These are phyloP conservation scores for Danionella dracula DNA, from an alignment of 2,797 vertebrate genomes.

Conservation along the genomic window DNA sequence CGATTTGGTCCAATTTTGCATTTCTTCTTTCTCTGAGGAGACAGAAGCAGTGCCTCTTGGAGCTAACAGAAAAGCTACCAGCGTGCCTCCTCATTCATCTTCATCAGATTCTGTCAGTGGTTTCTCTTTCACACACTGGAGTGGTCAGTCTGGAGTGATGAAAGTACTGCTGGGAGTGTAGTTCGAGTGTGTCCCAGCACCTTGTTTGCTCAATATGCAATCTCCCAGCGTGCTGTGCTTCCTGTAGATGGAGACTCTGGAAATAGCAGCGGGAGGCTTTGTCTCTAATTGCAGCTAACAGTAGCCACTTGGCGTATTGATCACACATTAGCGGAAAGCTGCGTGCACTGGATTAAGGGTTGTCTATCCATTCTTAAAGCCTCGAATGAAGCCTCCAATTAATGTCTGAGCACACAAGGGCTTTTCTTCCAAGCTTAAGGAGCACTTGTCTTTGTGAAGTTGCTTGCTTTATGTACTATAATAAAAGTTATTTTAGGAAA, in stretches of 20 bases:
- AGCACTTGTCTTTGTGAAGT: slow-evolving; percentile 9
- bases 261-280: slow-evolving; percentile 59
- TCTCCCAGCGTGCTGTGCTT: slow-evolving; percentile 63
- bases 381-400: slow-evolving; percentile 39
- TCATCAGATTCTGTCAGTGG: slow-evolving; percentile 45
- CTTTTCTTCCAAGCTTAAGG: slow-evolving; percentile 33
- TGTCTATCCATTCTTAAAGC: slow-evolving; percentile 38
- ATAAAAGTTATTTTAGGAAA: neutral
- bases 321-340: slow-evolving; percentile 52
- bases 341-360: slow-evolving; percentile 42
- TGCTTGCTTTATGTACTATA: neutral
- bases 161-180: slow-evolving; percentile 57
- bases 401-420: slow-evolving; percentile 26
- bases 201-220: slow-evolving; percentile 72
- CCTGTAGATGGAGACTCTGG: slow-evolving; percentile 52
- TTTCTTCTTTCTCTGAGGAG: too few species aligned
- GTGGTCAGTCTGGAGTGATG: slow-evolving; percentile 63
- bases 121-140: slow-evolving; percentile 66
- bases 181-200: slow-evolving; percentile 42
- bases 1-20: too few species aligned
- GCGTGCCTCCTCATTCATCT: too few species aligned
- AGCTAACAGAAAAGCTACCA: too few species aligned
- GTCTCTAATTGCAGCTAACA: slow-evolving; percentile 68
- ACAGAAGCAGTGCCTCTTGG: too few species aligned
- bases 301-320: slow-evolving; percentile 57